Evolutionary conservation across 2,113 vertebrate genomes (phyloP).

Genomic region (Gulo gulo): DNA sequence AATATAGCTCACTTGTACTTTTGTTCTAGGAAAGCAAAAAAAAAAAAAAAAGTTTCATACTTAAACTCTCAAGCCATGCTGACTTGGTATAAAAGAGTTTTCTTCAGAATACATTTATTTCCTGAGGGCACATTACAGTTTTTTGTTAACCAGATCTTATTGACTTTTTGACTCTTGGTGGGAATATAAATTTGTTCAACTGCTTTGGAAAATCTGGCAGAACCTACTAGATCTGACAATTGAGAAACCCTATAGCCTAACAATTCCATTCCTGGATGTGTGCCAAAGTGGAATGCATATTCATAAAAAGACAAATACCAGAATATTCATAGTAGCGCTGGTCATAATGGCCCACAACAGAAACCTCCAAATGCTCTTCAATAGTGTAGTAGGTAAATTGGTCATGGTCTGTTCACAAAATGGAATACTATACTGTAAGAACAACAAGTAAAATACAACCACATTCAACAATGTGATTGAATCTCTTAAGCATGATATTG

Average conservation of each 20-base stretch:
- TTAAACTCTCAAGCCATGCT: background rate
- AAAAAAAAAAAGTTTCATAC: background rate
- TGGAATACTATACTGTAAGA: background rate
- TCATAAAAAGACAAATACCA: background rate
- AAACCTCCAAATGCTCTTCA: background rate
- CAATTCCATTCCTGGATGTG: background rate
- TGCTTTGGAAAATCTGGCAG: background rate
- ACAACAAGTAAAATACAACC: background rate
- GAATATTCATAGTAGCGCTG: no score
- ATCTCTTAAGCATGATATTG: background rate
- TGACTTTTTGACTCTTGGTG: background rate
- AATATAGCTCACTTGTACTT: background rate
- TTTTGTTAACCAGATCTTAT: background rate
- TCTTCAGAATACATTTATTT: background rate
- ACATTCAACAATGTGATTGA: fast-evolving
- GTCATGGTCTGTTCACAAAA: background rate
- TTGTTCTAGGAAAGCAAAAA: background rate
- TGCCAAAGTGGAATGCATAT: background rate
- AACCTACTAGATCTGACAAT: background rate
- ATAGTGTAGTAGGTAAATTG: fast-evolving
- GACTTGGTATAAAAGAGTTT: background rate
- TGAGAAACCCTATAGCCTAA: background rate
- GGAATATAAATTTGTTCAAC: background rate
- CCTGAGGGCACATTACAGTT: background rate
- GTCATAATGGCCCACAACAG: fast-evolving